These are phyloP conservation scores for Mus spicilegus DNA, from an alignment of 2,113 vertebrate species.

Conservation along the genomic window DNA sequence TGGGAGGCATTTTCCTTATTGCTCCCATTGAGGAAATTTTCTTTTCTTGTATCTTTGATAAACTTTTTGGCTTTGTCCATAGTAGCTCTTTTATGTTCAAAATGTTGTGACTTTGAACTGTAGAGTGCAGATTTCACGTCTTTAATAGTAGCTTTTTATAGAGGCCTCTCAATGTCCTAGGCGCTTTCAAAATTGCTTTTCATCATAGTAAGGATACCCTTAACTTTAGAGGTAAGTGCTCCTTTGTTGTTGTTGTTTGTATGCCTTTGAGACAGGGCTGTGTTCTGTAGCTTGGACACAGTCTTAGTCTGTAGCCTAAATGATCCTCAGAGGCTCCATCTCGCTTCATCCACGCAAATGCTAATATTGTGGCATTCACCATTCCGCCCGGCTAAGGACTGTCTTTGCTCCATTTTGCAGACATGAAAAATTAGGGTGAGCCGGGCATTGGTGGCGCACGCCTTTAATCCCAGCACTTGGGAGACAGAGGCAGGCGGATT, in stretches of 20 bases:
- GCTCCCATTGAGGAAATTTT: neutral
- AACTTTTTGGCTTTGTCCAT: neutral
- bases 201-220: neutral
- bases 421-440: neutral
- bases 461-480: too few relatives aligned
- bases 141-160: neutral
- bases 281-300: neutral
- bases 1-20: neutral
- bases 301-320: neutral
- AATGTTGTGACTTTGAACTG: neutral
- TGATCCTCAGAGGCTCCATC: neutral
- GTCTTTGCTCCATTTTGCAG: neutral
- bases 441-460: too few relatives aligned
- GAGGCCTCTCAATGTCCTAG: too few relatives aligned
- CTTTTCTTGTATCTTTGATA: neutral
- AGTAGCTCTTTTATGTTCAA: neutral
- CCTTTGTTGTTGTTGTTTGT: neutral
- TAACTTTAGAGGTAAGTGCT: neutral
- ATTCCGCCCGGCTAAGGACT: too few relatives aligned
- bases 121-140: neutral
- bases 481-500: too few relatives aligned
- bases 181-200: neutral
- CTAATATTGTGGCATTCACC: neutral
- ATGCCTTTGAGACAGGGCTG: neutral
- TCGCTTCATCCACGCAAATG: neutral